Conservation (phyloP, 2,888 invertebrate genomes). For the Listrodromus nycthemerus region DNA sequence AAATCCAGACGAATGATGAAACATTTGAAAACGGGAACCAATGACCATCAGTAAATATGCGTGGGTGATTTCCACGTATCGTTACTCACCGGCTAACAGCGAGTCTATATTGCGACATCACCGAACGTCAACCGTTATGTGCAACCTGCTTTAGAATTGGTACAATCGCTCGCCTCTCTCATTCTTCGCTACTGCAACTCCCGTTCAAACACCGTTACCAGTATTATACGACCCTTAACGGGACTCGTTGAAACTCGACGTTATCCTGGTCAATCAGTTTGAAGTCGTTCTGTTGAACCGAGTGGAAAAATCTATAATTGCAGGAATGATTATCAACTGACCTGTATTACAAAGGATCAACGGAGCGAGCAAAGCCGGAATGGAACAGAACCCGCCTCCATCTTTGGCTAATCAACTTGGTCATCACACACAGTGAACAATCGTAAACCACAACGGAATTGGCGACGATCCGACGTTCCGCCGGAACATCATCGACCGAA, state of each 20-base stretch:
- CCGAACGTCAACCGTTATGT: slow-evolving; percentile 55
- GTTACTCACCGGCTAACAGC: slow-evolving; percentile 48
- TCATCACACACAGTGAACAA: slow-evolving; percentile 71
- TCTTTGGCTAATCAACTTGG: slow-evolving; percentile 76
- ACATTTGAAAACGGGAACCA: slow-evolving; percentile 44
- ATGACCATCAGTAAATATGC: slow-evolving; percentile 59
- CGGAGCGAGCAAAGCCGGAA: slow-evolving; percentile 5
- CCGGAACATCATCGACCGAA: neutral
- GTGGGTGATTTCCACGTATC: slow-evolving; percentile 48
- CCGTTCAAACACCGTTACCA: no score
- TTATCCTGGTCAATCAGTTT: no score
- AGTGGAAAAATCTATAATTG: no score
- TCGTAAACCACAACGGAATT: slow-evolving; percentile 77
- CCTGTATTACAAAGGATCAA: slow-evolving; percentile 5
- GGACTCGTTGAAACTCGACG: neutral
- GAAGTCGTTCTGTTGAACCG: no score
- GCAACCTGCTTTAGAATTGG: slow-evolving; percentile 70
- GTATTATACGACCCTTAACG: neutral
- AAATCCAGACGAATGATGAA: slow-evolving; percentile 44
- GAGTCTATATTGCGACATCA: slow-evolving; percentile 27
- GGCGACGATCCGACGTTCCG: slow-evolving; percentile 45
- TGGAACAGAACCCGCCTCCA: slow-evolving; percentile 14
- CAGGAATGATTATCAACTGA: neutral
- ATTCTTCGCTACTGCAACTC: neutral
- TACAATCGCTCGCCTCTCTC: slow-evolving; percentile 62